Evolutionary conservation across 2,113 vertebrate genomes (phyloP), one percentile per base, ranked within the genome.

Genomic region (Catagonus wagneri): DNA sequence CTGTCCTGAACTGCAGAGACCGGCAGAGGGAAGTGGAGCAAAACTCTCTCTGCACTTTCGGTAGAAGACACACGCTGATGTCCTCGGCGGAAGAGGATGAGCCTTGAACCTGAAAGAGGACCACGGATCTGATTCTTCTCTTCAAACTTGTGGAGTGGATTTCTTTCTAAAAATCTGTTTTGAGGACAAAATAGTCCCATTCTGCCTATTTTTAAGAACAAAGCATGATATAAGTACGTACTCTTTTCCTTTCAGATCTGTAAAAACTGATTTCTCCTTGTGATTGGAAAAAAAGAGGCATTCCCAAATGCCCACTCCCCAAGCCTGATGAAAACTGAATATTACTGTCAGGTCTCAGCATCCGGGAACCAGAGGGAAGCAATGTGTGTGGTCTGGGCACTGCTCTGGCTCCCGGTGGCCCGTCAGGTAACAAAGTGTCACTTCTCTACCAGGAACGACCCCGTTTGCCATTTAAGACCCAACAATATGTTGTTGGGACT

Each of bases 351-450:
- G 58, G 17, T 58, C 52, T 86, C 36, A 89, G 14, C 74, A 63
- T 72, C 52, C 27, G 50, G 14, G n/a, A 3, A 0, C 71, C 5
- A 1, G 3, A 3, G 54, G 58, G 54, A 29, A 7, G 50, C 7
- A 1, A 2, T 0, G 2, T 6, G 29, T 29, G 66, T 32, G 54
- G 61, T 6, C 88, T 20, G 8, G 14, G 1, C 5, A 3, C 22
- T 1, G 3, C 44, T 4, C 8, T 0, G 4, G 44, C 15, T 1
- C 20, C 4, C 1, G 7, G 15, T 1, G 25, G 11, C 20, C 4
- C 0, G 0, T 19, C 80, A 8, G 12, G 7, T 1, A 4, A 20
- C 29, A 22, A 56, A 80, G 63, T 9, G 0, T 1, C 13, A 0
- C 52, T 52, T 32, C 34, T 56, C 16, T 2, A 1, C 1, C 0